A percentile compares a stretch with the other conserved stretches of the same genome.
Evolutionary conservation across 2,888 invertebrate genomes (phyloP).

Genomic region (Imbricaverruca yamaguchii): DNA sequence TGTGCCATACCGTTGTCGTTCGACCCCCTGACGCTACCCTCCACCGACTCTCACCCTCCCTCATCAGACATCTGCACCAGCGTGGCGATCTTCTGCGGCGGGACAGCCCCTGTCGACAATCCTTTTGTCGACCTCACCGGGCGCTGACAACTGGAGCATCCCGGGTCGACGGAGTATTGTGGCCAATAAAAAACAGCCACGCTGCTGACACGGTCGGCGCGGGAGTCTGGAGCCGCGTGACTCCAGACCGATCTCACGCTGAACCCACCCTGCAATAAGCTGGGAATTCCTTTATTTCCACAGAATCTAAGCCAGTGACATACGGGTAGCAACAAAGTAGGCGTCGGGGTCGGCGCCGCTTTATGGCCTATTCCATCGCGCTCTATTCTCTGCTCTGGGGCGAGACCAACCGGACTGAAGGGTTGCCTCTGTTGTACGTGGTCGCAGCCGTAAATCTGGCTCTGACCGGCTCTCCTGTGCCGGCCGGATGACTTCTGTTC

Average conservation of each 20-base stretch:
- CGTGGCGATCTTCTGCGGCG: no score
- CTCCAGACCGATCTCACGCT: neutral
- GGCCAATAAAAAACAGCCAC: neutral
- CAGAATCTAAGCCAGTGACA: neutral
- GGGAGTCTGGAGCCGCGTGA: neutral
- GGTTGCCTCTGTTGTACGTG: neutral
- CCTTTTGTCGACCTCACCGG: no score
- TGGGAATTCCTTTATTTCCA: slow-evolving; percentile 7
- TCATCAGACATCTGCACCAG: no score
- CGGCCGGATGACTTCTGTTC: neutral
- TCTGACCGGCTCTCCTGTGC: neutral
- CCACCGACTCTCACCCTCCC: no score
- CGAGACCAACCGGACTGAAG: neutral
- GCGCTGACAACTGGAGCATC: no score
- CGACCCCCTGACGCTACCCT: no score
- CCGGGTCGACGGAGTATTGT: no score
- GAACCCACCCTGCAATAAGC: neutral
- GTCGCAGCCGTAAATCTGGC: neutral
- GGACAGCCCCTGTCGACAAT: no score
- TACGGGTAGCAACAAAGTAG: neutral
- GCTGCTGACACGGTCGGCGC: neutral
- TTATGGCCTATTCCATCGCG: neutral
- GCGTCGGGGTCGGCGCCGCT: neutral
- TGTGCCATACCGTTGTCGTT: no score
- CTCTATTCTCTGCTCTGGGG: neutral